These are phyloP conservation scores for Syngnathoides biaculeatus DNA, from an alignment of 2,113 vertebrate species.

Conservation along the genomic window DNA sequence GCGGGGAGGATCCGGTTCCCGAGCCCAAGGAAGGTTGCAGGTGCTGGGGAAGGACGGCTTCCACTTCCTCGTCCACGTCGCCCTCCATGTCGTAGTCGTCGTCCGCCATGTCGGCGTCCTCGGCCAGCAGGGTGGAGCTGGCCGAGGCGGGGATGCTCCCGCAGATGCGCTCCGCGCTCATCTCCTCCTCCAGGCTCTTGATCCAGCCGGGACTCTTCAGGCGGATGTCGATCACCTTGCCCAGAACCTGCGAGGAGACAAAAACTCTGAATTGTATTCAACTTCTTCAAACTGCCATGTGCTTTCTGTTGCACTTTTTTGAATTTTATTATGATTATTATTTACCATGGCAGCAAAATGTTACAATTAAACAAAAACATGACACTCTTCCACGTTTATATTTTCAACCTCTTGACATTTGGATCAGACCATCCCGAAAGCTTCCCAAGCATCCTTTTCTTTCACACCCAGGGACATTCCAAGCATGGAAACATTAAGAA, in stretches of 20 bases:
- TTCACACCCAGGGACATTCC: no score
- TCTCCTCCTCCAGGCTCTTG: constrained; percentile 90
- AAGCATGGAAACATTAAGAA: no score
- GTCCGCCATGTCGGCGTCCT: constrained; percentile 86
- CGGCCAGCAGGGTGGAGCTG: constrained; percentile 92
- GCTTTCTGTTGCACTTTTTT: no score
- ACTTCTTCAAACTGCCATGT: background rate
- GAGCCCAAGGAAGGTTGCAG: constrained; percentile 81
- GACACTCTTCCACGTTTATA: no score
- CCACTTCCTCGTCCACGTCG: constrained; percentile 92
- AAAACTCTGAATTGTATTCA: background rate
- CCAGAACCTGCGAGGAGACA: constrained; percentile 74
- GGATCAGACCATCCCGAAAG: no score
- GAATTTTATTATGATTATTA: no score
- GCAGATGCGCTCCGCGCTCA: constrained; percentile 88
- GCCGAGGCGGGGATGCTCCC: constrained; percentile 83
- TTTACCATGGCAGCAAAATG: no score
- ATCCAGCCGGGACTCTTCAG: constrained; percentile 96
- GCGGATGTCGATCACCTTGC: constrained; percentile 81
- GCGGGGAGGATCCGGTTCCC: constrained; percentile 79
- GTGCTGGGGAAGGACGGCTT: constrained; percentile 92
- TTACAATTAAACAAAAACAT: no score
- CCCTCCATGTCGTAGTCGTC: constrained; percentile 98
- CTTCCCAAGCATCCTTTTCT: no score
- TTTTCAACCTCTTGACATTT: no score